phyloP scores from a whole-genome alignment of 2,797 vertebrate species.

The Tapera naevia region DNA sequence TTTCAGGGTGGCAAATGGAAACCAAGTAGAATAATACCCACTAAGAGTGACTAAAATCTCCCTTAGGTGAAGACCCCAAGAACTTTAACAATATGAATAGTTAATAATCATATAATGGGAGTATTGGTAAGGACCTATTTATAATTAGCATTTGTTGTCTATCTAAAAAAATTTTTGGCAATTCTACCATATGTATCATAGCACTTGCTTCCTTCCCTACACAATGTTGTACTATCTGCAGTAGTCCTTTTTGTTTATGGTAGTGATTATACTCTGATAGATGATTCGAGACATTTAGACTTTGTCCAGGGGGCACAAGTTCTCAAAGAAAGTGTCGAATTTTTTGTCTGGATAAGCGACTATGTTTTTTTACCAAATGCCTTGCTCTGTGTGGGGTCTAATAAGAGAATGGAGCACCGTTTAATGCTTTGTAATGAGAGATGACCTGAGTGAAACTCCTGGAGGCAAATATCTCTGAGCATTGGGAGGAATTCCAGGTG shows the following conservation, averaged over 20 bases:
- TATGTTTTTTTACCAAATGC: neutral
- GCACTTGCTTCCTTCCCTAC: neutral
- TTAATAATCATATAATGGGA: neutral
- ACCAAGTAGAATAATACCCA: neutral
- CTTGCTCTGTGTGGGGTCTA: slow-evolving; percentile 20
- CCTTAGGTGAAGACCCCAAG: neutral
- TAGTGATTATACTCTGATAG: neutral
- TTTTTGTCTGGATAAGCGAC: neutral
- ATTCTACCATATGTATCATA: neutral
- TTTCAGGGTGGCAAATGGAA: neutral
- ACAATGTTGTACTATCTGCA: neutral
- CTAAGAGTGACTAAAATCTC: neutral
- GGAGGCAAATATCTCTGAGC: neutral
- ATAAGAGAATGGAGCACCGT: neutral
- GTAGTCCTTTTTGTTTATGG: neutral
- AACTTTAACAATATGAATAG: neutral
- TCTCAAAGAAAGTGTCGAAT: neutral
- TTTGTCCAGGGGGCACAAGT: neutral
- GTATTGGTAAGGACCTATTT: neutral
- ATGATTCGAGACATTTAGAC: neutral
- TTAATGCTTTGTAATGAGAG: neutral
- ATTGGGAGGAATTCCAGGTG: neutral
- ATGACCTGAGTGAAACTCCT: neutral
- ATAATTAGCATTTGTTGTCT: neutral
- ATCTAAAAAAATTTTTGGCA: neutral